Evolutionary conservation across 2,113 vertebrate species (phyloP), one percentile per base, ranked within the genome.

Genomic region (Gambusia affinis): DNA sequence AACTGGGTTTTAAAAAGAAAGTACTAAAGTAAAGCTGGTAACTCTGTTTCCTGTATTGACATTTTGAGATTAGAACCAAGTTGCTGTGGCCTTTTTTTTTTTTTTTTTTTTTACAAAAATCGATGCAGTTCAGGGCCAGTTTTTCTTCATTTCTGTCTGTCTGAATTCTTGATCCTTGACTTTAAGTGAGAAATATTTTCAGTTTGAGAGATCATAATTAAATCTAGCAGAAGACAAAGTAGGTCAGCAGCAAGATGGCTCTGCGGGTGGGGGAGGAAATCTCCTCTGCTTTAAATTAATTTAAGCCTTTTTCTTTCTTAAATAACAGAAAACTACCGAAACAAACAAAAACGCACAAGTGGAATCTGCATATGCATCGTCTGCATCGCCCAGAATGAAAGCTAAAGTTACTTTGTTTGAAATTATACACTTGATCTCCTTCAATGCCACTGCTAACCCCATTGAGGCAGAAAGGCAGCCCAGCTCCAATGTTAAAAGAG

Each of bases 361-460:
- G 3, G 28, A 11, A 72, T 70, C 54, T 12, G 54, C 60, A 64
- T 19, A 72, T 33, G 44, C 33, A 57, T 51, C 3, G 2, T 67
- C 12, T 66, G 39, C 29, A n/a, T 35, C 61, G 30, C 64, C 47
- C 57, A 80, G 37, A 29, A 72, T 39, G 33, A 70, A 80, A 8
- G 57, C 66, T 31, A 1, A 72, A 70, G 67, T 33, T 74, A 29
- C 80, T 83, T 76, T 80, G 60, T 81, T 61, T 67, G 63, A 74
- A 88, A 73, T 76, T 78, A 73, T 85, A 85, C 84, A 90, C 87
- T 91, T 89, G 89, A 85, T 89, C 86, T 88, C 88, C 71, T 73
- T 91, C 89, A 89, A 88, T 91, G 91, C 89, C 89, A 90, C 88
- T 90, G 90, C 85, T 92, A 90, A 89, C 81, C 78, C 88, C 86